phyloP scores from a whole-genome alignment of 2,888 invertebrate genomes.

The Chalcis sispes region DNA sequence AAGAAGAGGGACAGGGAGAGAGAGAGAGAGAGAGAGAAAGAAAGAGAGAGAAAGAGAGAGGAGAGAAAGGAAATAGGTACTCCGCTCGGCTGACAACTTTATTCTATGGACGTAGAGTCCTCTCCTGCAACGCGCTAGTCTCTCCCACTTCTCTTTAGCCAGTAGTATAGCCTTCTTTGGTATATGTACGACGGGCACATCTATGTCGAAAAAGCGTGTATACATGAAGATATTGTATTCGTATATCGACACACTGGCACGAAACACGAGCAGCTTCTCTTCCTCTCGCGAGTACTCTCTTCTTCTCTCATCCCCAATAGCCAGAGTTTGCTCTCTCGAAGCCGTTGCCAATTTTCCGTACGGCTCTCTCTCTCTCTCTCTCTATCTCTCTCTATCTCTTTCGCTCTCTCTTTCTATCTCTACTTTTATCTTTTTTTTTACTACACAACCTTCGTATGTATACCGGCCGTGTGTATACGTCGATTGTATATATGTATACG shows the following conservation, averaged over 20 bases:
- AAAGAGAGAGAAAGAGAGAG: too few relatives aligned
- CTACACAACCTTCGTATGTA: too few relatives aligned
- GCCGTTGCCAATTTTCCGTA: constrained; percentile 19
- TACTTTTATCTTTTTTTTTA: neutral
- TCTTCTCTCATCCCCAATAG: constrained; percentile 5
- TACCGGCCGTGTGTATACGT: neutral
- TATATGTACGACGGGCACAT: too few relatives aligned
- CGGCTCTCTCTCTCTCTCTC: neutral
- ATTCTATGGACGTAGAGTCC: constrained; percentile 5
- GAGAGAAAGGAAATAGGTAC: constrained; percentile 6
- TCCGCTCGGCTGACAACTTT: constrained; percentile 15
- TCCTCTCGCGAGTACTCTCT: neutral
- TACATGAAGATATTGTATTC: too few relatives aligned
- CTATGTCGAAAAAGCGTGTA: too few relatives aligned
- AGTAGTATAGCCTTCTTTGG: too few relatives aligned
- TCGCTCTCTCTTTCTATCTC: neutral
- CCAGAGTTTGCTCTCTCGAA: constrained; percentile 13
- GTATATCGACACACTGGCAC: too few relatives aligned
- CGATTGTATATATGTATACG: neutral
- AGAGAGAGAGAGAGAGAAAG: too few relatives aligned
- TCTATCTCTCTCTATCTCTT: neutral
- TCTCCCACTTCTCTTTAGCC: too few relatives aligned
- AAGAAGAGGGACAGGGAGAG: too few relatives aligned
- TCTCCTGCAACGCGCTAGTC: too few relatives aligned
- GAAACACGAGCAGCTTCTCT: too few relatives aligned